A percentile compares a stretch with the other conserved stretches of the same genome.
Conservation (phyloP, 2,888 invertebrate species). For the Hartigia nigra region DNA sequence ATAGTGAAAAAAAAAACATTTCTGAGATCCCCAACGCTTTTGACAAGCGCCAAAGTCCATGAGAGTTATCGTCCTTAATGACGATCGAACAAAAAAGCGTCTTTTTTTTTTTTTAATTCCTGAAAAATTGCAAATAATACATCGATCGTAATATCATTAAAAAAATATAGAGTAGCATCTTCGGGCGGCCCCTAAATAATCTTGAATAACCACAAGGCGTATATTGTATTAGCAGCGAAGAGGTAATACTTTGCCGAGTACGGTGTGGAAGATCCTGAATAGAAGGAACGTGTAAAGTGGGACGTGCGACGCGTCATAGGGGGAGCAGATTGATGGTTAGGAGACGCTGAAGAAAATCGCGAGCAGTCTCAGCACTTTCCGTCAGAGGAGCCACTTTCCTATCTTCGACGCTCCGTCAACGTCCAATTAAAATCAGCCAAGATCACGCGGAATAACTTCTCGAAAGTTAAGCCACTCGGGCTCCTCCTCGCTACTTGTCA, state of each 20-base stretch:
- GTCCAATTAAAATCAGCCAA: conserved; percentile 36
- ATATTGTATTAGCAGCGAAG: no score
- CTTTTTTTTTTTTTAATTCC: no score
- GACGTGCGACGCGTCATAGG: neutral
- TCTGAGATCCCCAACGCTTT: neutral
- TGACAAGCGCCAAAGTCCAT: neutral
- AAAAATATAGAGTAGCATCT: no score
- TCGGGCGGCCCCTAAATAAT: no score
- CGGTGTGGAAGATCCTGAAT: no score
- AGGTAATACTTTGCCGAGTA: no score
- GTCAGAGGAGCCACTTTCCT: conserved; percentile 14
- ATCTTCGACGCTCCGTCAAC: conserved; percentile 32
- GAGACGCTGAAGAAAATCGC: conserved; percentile 14
- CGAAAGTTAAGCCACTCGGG: neutral
- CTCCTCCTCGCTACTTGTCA: neutral
- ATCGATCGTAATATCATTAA: no score
- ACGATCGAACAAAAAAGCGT: neutral
- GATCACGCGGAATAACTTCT: conserved; percentile 16
- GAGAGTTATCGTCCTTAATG: neutral
- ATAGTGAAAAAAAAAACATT: neutral
- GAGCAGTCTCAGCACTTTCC: conserved; percentile 29
- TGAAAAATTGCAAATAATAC: neutral
- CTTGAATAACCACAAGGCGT: no score
- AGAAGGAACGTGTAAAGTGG: neutral
- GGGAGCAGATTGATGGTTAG: neutral